Conservation (phyloP, 1,140 invertebrate species). For the Zaprionus nigranus region DNA sequence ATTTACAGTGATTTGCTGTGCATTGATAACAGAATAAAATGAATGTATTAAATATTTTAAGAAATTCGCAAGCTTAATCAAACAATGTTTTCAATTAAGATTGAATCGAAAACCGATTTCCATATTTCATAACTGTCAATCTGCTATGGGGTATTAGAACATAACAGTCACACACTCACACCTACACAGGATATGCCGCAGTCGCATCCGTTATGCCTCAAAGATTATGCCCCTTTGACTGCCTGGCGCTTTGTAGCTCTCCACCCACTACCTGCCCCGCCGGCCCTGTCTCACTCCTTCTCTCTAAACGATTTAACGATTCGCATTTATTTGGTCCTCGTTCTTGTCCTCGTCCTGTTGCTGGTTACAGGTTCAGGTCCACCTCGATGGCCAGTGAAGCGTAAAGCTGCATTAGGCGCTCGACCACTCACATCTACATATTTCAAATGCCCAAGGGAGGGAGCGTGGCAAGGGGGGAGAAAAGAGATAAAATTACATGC, state of each 20-base stretch:
- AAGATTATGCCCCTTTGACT: conserved; percentile 9
- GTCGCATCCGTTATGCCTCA: conserved; percentile 14
- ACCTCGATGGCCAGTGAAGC: conserved; percentile 34
- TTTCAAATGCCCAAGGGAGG: not conserved
- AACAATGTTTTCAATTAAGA: not conserved
- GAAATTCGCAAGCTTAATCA: not conserved
- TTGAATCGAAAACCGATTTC: not conserved
- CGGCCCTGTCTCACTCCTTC: not conserved
- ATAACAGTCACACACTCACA: not conserved
- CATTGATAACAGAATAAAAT: too few relatives aligned
- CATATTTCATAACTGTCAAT: not conserved
- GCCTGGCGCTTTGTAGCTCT: not conserved
- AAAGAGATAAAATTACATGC: conserved; percentile 5
- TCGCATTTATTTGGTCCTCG: conserved; percentile 18
- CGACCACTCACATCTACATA: conserved; percentile 29
- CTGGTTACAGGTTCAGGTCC: not conserved
- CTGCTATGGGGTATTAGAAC: not conserved
- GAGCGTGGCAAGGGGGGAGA: not conserved
- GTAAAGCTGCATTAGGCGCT: conserved; percentile 35
- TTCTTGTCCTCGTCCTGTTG: not conserved
- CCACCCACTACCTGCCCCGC: not conserved
- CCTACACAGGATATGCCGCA: not conserved
- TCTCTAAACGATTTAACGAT: conserved; percentile 19
- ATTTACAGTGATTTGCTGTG: too few relatives aligned
- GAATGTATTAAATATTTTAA: not conserved